Percentiles rank a stretch among this genome's conserved stretches.
phyloP scores from a whole-genome alignment of 1,140 invertebrate genomes.

The Drosophila tristis region DNA sequence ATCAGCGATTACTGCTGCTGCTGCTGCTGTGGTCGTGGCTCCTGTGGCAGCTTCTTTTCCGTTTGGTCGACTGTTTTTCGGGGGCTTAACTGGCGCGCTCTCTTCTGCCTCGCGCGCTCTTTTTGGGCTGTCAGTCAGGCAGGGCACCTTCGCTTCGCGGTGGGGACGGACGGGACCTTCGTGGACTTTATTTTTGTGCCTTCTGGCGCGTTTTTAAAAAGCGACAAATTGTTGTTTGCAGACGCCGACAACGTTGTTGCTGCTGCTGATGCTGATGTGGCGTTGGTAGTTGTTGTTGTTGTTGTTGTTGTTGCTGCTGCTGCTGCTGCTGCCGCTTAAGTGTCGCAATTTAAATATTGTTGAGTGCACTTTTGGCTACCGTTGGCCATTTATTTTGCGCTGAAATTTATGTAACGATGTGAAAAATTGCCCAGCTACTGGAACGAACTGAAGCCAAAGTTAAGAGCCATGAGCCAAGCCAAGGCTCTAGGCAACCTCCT shows the following conservation, averaged over 20 bases:
- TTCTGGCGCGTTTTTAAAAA: conserved; percentile 78
- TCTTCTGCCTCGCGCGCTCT: background rate
- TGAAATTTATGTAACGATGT: conserved; percentile 82
- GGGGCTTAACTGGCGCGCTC: background rate
- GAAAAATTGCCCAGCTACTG: conserved; percentile 76
- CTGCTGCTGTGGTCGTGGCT: conserved; percentile 13
- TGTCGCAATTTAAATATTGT: conserved; percentile 82
- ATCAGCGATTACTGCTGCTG: too few relatives aligned
- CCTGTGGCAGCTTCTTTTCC: background rate
- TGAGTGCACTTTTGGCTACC: conserved; percentile 80
- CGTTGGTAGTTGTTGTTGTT: conserved; percentile 9
- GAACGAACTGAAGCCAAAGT: conserved; percentile 27
- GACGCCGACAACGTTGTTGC: conserved; percentile 63
- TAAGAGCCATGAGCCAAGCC: background rate
- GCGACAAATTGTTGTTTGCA: conserved; percentile 80
- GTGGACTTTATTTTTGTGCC: conserved; percentile 66
- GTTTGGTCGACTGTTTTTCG: conserved; percentile 6
- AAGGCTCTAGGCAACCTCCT: background rate
- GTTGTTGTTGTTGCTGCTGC: conserved; percentile 17
- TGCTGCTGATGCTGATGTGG: conserved; percentile 25
- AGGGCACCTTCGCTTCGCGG: conserved; percentile 24
- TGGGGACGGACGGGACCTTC: conserved; percentile 32
- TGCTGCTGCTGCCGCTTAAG: conserved; percentile 58
- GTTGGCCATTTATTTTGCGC: conserved; percentile 77
- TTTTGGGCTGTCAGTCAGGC: conserved; percentile 37